Evolutionary conservation across 1,140 invertebrate genomes (phyloP).

Genomic region (Drosophila fuyamai): DNA sequence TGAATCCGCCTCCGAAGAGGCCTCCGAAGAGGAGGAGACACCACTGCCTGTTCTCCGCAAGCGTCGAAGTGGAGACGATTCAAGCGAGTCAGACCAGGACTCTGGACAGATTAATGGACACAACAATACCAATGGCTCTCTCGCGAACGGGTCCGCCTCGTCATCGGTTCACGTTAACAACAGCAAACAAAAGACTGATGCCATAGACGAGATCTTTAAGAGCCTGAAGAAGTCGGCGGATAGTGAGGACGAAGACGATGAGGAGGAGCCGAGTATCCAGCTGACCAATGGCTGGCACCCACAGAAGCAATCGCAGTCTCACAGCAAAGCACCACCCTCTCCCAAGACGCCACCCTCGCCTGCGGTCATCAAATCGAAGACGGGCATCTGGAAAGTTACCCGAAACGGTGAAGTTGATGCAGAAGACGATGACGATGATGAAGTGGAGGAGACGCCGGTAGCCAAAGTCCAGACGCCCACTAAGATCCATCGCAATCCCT

Average conservation of each 20-base stretch:
- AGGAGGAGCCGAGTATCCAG: slow-evolving; percentile 23
- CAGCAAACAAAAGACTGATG: slow-evolving; percentile 80
- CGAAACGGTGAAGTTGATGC: slow-evolving; percentile 44
- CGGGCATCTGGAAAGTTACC: slow-evolving; percentile 81
- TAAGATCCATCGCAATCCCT: slow-evolving; percentile 80
- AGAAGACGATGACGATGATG: slow-evolving; percentile 20
- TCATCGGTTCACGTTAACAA: slow-evolving; percentile 60
- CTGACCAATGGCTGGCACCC: slow-evolving; percentile 48
- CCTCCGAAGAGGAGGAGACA: slow-evolving; percentile 76
- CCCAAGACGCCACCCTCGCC: slow-evolving; percentile 82
- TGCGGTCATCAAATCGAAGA: slow-evolving; percentile 82
- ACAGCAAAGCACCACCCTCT: slow-evolving; percentile 56
- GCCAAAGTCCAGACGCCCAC: slow-evolving; percentile 53
- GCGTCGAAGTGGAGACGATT: slow-evolving; percentile 54
- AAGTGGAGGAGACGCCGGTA: slow-evolving; percentile 3
- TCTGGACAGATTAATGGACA: slow-evolving; percentile 49
- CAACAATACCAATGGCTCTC: slow-evolving; percentile 43
- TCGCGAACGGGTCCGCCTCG: slow-evolving; percentile 39
- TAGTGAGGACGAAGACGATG: slow-evolving; percentile 40
- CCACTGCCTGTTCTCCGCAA: slow-evolving; percentile 60
- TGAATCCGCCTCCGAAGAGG: slow-evolving; percentile 80
- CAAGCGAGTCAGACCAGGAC: slow-evolving; percentile 52
- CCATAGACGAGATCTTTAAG: slow-evolving; percentile 81
- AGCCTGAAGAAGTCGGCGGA: slow-evolving; percentile 60
- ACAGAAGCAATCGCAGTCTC: slow-evolving; percentile 43